phyloP scores from a whole-genome alignment of 2,797 vertebrate species.

The Poeciliopsis turneri region DNA sequence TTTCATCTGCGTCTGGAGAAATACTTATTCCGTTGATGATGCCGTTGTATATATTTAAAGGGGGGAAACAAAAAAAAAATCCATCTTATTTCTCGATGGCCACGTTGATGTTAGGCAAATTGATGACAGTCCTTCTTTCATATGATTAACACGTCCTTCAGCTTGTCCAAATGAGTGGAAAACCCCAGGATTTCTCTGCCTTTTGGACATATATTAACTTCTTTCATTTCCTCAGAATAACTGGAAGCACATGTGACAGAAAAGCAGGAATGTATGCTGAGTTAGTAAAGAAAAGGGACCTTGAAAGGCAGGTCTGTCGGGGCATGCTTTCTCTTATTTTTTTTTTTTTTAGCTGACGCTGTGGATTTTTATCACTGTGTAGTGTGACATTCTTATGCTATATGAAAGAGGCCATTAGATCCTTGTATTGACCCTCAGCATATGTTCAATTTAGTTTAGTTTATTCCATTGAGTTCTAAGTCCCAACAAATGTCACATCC shows the following conservation, averaged over 20 bases:
- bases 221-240: constrained; percentile 3
- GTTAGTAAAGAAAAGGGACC: background rate
- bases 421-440: background rate
- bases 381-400: background rate
- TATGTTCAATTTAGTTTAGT: background rate
- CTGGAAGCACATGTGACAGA: background rate
- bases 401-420: background rate
- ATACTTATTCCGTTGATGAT: background rate
- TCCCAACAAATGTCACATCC: background rate
- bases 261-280: background rate
- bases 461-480: background rate
- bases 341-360: background rate
- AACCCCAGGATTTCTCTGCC: constrained; percentile 1
- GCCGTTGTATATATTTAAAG: background rate
- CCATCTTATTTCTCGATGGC: background rate
- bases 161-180: background rate
- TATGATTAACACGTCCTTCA: background rate
- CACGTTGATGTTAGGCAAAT: background rate
- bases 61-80: background rate
- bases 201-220: background rate
- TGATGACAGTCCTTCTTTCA: background rate
- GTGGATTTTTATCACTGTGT: background rate
- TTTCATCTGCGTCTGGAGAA: background rate
- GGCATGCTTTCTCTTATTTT: background rate
- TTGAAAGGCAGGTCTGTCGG: background rate